A percentile compares a stretch with the other conserved stretches of the same genome.
phyloP scores from a whole-genome alignment of 2,113 vertebrate species.

The Andinoacara biseriatus region DNA sequence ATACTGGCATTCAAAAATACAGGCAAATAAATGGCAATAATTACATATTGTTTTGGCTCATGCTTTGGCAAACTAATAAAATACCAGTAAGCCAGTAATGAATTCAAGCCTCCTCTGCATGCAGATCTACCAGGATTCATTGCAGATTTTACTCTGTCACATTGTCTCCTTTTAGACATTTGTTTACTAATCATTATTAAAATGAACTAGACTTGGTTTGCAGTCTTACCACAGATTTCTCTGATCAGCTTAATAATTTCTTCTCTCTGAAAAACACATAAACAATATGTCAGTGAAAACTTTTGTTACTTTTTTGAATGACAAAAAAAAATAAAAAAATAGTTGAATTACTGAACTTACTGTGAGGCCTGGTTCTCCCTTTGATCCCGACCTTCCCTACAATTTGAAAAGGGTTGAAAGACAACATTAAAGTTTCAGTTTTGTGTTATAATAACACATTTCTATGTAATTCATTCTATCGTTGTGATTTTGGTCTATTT shows the following conservation, averaged over 20 bases:
- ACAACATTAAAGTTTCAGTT: neutral
- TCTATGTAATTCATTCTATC: neutral
- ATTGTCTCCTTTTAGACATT: neutral
- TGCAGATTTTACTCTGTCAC: neutral
- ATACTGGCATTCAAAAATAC: neutral
- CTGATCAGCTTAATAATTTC: conserved; percentile 91
- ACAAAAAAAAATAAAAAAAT: neutral
- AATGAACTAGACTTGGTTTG: neutral
- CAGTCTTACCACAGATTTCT: conserved; percentile 89
- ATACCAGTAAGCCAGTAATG: neutral
- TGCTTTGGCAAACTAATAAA: neutral
- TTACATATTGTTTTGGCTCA: neutral
- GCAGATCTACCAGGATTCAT: neutral
- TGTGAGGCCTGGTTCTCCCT: conserved; percentile 88
- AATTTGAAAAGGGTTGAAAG: conserved; percentile 27
- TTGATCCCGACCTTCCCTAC: conserved; percentile 84
- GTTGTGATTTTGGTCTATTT: neutral
- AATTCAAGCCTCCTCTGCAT: neutral
- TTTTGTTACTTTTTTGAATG: neutral
- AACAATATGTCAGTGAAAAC: neutral
- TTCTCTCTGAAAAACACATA: conserved; percentile 82
- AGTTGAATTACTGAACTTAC: conserved; percentile 72
- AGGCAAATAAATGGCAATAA: neutral
- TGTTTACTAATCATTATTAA: neutral
- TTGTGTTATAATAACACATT: neutral